Conservation (phyloP, 2,888 invertebrate genomes). For the Eledone cirrhosa region DNA sequence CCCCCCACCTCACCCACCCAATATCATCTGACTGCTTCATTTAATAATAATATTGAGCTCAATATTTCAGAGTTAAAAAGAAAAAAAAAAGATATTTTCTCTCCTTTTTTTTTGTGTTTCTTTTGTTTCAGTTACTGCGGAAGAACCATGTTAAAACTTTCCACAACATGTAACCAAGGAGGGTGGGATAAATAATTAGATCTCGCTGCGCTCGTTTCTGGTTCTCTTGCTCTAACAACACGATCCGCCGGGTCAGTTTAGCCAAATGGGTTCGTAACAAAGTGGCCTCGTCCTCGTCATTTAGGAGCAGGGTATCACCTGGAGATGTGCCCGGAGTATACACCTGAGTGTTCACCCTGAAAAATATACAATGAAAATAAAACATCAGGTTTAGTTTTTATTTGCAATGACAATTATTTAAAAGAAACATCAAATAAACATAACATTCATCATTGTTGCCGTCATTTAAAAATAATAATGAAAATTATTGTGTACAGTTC, state of each 20-base stretch:
- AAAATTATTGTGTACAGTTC: too few species aligned
- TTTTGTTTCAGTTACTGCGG: slow-evolving; percentile 39
- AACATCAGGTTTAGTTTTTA: too few species aligned
- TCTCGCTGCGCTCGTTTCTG: slow-evolving; percentile 86
- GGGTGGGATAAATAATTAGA: slow-evolving; percentile 83
- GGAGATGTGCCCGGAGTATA: slow-evolving; percentile 51
- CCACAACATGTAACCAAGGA: slow-evolving; percentile 84
- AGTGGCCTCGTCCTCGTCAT: slow-evolving; percentile 52
- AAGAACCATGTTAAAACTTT: slow-evolving; percentile 70
- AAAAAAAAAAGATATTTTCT: too few species aligned
- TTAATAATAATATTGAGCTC: too few species aligned
- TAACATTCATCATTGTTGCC: too few species aligned
- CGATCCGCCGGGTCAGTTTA: slow-evolving; percentile 85
- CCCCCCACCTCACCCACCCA: too few species aligned
- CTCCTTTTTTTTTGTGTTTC: slow-evolving; percentile 26
- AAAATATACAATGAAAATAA: too few species aligned
- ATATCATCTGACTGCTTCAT: too few species aligned
- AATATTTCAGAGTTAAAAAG: too few species aligned
- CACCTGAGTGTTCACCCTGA: slow-evolving; percentile 39
- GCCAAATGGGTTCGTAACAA: slow-evolving; percentile 75
- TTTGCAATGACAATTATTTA: too few species aligned
- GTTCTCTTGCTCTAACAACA: slow-evolving; percentile 86
- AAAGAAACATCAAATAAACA: too few species aligned
- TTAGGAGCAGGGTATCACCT: slow-evolving; percentile 53
- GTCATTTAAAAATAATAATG: too few species aligned